Conservation (phyloP, 2,797 vertebrate species). For the Tokudaia tokunoshimensis region DNA sequence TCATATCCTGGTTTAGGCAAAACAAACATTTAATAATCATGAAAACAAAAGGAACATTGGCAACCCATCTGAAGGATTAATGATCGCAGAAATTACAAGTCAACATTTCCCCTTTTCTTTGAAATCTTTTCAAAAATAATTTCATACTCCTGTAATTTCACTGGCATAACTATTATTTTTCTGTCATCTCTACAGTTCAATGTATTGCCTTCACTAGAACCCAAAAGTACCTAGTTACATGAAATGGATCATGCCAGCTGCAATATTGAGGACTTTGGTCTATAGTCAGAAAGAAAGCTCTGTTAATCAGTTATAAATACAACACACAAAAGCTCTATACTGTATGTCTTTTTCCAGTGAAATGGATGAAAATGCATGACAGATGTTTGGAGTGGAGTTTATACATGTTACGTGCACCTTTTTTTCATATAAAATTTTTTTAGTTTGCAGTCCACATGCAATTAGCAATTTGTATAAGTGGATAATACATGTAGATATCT, state of each 20-base stretch:
- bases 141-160: constrained; percentile 55
- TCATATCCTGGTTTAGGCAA: constrained; percentile 52
- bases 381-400: neutral
- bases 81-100: constrained; percentile 59
- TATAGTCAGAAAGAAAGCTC: constrained; percentile 70
- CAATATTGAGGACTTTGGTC: constrained; percentile 66
- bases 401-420: constrained; percentile 5
- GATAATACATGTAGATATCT: neutral
- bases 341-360: constrained; percentile 38
- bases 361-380: constrained; percentile 32
- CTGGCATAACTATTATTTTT: neutral
- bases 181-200: constrained; percentile 21
- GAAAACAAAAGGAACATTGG: constrained; percentile 54
- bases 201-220: constrained; percentile 56
- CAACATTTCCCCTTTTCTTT: constrained; percentile 56
- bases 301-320: constrained; percentile 71
- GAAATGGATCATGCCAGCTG: constrained; percentile 61
- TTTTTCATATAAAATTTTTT: constrained; percentile 12
- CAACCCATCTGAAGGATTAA: constrained; percentile 66
- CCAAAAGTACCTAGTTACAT: constrained; percentile 37
- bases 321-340: constrained; percentile 61
- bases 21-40: constrained; percentile 52
- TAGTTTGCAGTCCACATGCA: neutral
- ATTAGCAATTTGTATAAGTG: neutral
- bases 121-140: neutral